A percentile compares a stretch with the other conserved stretches of the same genome.
Conservation (phyloP, 2,113 vertebrate species). For the Scalopus aquaticus region DNA sequence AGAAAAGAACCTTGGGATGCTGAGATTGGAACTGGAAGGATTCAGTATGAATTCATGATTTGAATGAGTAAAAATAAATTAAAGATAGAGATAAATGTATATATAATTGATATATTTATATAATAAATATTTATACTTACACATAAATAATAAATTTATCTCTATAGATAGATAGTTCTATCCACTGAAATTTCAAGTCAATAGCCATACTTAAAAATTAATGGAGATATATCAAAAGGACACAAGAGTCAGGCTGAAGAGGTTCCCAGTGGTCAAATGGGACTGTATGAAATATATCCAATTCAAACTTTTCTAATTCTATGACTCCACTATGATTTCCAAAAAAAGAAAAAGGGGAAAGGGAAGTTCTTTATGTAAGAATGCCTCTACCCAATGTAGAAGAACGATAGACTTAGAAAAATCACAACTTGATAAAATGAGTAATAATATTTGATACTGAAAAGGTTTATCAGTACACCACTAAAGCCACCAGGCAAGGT, state of each 20-base stretch:
- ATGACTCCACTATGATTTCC: background rate
- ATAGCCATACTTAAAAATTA: conserved; percentile 28
- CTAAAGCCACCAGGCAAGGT: background rate
- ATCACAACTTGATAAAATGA: background rate
- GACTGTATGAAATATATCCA: background rate
- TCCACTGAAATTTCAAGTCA: background rate
- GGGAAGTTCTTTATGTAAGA: background rate
- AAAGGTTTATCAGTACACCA: background rate
- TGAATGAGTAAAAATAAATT: background rate
- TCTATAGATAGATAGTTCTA: background rate
- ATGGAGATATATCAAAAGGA: background rate
- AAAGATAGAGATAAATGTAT: background rate
- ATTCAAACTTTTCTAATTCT: background rate
- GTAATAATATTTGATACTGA: background rate
- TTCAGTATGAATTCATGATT: background rate
- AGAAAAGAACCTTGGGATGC: background rate
- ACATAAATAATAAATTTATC: background rate
- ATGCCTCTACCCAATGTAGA: background rate
- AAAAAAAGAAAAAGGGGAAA: background rate
- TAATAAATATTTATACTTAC: background rate
- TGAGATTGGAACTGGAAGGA: background rate
- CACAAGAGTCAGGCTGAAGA: background rate
- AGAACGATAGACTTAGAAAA: conserved; percentile 19
- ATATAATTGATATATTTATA: background rate
- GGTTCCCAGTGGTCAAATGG: background rate